Conservation (phyloP, 1,140 invertebrate genomes). For the Cepaea nemoralis region DNA sequence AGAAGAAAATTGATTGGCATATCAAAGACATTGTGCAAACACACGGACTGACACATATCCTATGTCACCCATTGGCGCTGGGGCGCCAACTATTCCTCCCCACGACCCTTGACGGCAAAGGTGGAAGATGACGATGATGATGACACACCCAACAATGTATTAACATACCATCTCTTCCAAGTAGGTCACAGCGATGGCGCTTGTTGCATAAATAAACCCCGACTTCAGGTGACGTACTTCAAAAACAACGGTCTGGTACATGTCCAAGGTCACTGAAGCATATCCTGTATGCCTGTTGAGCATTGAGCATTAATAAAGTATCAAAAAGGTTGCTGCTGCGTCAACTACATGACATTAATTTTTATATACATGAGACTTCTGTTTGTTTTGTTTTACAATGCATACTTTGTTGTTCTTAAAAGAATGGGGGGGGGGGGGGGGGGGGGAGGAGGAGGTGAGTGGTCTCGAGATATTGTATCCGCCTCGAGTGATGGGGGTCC, state of each 20-base stretch:
- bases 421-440: background rate
- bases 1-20: too few relatives aligned
- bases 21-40: too few relatives aligned
- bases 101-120: too few relatives aligned
- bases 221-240: background rate
- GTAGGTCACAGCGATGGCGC: background rate
- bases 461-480: too few relatives aligned
- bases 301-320: background rate
- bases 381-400: background rate
- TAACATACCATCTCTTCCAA: background rate
- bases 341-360: background rate
- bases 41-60: too few relatives aligned
- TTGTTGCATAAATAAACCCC: conserved; percentile 6
- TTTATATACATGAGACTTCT: background rate
- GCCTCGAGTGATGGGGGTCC: too few relatives aligned
- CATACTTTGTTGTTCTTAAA: background rate
- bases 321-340: background rate
- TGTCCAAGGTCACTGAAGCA: background rate
- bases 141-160: too few relatives aligned
- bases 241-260: background rate
- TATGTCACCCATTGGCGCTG: too few relatives aligned
- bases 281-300: background rate
- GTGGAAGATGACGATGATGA: too few relatives aligned
- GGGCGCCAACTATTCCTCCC: too few relatives aligned
- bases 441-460: background rate